Base-by-base conservation (phyloP, 1,140 invertebrate genomes). In the Monomorium pharaonis region DNA sequence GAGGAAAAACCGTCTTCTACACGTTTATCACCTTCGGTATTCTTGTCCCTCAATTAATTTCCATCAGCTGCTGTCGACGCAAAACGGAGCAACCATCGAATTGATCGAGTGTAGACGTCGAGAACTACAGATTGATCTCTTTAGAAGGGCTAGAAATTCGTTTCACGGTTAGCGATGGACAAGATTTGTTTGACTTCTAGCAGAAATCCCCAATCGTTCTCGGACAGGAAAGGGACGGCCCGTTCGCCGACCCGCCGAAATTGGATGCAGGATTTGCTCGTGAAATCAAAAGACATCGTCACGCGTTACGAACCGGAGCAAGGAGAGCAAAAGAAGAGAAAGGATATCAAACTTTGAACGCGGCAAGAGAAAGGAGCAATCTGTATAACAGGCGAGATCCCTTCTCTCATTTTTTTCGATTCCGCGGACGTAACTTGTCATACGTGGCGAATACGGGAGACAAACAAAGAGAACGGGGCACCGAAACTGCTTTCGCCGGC, bases 141-240 rank as follows among this genome's bases (percentile, higher is more conserved):
- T 37, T 78, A 24, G 54, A 81, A 81, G 49, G 37, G 56, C 51
- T 70, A 83, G 63, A 89, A 86, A 89, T 89, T 86, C 76, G 84
- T 89, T 86, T 88, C 63, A 74, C 54, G 70, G 87, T 89, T 89
- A 89, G 84, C 21, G 69, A 86, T 81, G 69, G 76, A 81, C 87
- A 85, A 89, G 84, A 89, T 89, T 89, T 89, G 84, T 86, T 89
- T 77, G 88, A 88, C 85, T 88, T 83, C 69, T 70, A 47, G 44
- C 70, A 83, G 87, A 83, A 65, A 83, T 89, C 84, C 69, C 69
- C 84, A 80, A 86, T 86, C 88, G 56, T 80, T 85, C 54, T 49
- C 33, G 16, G 44, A 74, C 30, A 56, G 24, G 54, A 80, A 76
- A 77, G 70, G 83, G 67, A 81, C 81, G 65, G 37, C 12, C 24